These are phyloP conservation scores for Stegodyphus dumicola DNA, from an alignment of 1,140 invertebrate genomes.

Conservation along the genomic window DNA sequence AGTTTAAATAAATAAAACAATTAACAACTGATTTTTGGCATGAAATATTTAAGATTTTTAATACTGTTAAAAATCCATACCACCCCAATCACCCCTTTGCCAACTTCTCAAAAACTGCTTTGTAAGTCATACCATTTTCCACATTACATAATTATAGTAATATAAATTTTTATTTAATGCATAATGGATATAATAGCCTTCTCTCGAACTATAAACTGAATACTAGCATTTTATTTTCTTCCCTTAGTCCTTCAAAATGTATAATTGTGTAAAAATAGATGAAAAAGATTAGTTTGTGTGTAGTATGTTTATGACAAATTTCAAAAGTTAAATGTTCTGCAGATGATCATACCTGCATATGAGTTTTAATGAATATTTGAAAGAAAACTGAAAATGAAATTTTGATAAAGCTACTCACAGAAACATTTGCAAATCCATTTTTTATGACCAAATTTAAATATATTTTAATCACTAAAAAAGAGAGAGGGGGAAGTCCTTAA, in stretches of 20 bases:
- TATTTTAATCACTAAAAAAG: slow-evolving; percentile 42
- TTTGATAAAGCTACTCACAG: background rate
- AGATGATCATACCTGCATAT: background rate
- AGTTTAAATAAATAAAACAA: background rate
- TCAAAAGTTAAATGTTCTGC: background rate
- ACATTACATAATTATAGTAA: too few relatives aligned
- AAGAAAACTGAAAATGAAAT: background rate
- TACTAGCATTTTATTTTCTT: too few relatives aligned
- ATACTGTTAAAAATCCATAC: background rate
- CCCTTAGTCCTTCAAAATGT: too few relatives aligned
- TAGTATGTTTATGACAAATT: background rate
- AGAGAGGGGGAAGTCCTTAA: slow-evolving; percentile 32
- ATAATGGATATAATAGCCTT: too few relatives aligned
- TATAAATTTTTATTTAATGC: too few relatives aligned
- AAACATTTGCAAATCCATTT: background rate
- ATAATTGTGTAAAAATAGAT: background rate
- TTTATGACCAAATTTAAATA: background rate
- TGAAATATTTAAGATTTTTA: background rate
- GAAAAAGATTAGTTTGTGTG: background rate
- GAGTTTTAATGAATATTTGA: background rate
- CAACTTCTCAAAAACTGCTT: background rate
- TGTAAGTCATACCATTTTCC: background rate
- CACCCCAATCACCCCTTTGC: background rate
- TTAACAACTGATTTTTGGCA: background rate
- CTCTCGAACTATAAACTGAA: too few relatives aligned